Evolutionary conservation across 1,140 invertebrate genomes (phyloP), one percentile per base, ranked within the genome.

Genomic region (Microplitis demolitor): DNA sequence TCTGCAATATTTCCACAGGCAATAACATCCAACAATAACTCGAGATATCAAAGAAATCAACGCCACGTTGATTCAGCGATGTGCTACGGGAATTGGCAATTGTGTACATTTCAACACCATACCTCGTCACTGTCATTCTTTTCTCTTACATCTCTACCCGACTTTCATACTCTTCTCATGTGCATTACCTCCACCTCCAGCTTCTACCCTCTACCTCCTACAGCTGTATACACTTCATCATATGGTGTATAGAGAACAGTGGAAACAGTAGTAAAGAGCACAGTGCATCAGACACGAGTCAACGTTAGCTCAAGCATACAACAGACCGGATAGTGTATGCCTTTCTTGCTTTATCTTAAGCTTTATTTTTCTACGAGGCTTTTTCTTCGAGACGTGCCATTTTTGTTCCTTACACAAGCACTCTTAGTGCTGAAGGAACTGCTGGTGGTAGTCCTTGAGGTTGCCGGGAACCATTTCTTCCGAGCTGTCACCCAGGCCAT

Each of bases 21-120:
- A 74, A 74, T 71, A 69, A 67, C 68, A 35, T 16, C 58, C 69
- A 71, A 74, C 24, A 71, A 78, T 75, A 77, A 76, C 68, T 74
- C 58, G 39, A 53, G 56, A 72, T 76, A 77, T 77, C 75, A 74
- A 76, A 79, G 74, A 73, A 78, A 81, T 78, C 77, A 78, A 74
- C 74, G 60, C 33, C 60, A 51, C 51, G 50, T 69, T 31, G 45
- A 69, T 61, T 35, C 61, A 37, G 9, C 9, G 9, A 31, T 63
- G 11, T 61, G 45, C 13, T 24, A 16, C 54, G 24, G 64, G 68
- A 74, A 80, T 78, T 78, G 79, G 56, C 74, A 76, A 80, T 80
- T 78, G 79, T 77, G 67, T 56, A 62, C 64, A 62, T 75, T 77
- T 73, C 73, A 75, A 70, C 66, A 69, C 63, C 72, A 71, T 71